Conservation (phyloP, 1,140 invertebrate species). For the Brachystomella parvula region DNA sequence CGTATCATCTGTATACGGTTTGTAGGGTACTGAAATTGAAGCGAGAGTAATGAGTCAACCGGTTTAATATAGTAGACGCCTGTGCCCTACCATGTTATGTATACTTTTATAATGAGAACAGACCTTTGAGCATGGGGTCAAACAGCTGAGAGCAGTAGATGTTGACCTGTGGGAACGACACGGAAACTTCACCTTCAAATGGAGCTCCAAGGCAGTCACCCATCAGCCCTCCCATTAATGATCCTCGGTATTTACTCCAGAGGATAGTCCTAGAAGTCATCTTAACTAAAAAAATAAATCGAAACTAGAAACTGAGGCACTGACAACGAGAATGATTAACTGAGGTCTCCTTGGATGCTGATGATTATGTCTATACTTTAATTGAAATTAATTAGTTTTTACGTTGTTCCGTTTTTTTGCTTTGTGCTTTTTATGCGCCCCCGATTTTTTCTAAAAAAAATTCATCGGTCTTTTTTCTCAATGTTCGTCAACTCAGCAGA, state of each 20-base stretch:
- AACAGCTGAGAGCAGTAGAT: conserved; percentile 55
- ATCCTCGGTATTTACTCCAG: conserved; percentile 57
- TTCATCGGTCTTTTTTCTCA: no score
- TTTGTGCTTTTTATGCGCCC: no score
- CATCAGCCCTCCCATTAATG: conserved; percentile 56
- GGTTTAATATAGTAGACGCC: conserved; percentile 7
- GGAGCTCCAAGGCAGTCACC: conserved; percentile 66
- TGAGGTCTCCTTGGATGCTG: no score
- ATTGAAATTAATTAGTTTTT: no score
- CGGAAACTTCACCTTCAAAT: conserved; percentile 54
- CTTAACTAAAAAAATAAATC: no score
- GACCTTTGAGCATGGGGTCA: conserved; percentile 51
- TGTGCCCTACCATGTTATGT: conserved; percentile 12
- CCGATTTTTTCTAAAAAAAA: no score
- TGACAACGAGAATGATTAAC: no score
- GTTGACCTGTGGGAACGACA: conserved; percentile 50
- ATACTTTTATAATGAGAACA: no score
- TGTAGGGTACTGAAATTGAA: conserved; percentile 49
- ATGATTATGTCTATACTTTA: no score
- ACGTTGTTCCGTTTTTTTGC: no score
- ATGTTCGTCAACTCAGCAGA: no score
- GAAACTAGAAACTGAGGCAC: no score
- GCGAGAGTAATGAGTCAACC: conserved; percentile 12
- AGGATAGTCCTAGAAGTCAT: conserved; percentile 29
- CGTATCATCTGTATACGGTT: conserved; percentile 66